These are phyloP conservation scores for Tragelaphus scriptus DNA, from an alignment of 2,113 vertebrate species.

Conservation along the genomic window DNA sequence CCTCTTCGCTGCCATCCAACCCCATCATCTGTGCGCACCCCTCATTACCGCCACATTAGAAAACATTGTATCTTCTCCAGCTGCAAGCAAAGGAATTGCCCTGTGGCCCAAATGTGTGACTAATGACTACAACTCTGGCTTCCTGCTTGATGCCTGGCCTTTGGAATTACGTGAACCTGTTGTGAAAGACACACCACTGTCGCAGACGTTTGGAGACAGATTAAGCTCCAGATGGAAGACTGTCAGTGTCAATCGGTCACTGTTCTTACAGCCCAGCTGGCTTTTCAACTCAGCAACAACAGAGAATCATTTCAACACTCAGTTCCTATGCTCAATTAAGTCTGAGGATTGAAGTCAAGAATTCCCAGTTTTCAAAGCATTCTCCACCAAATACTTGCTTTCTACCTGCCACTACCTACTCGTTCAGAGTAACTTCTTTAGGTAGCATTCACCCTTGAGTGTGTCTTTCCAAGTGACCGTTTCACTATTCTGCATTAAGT, in stretches of 20 bases:
- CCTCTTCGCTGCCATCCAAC: neutral
- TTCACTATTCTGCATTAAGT: neutral
- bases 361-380: neutral
- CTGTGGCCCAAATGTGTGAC: neutral
- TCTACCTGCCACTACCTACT: neutral
- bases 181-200: slow-evolving; percentile 1
- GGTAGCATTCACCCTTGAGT: neutral
- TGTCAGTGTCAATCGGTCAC: slow-evolving; percentile 15
- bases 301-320: neutral
- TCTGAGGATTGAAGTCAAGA: neutral
- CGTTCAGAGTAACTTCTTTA: neutral
- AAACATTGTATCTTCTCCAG: neutral
- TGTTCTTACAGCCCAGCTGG: neutral
- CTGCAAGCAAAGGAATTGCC: slow-evolving; percentile 12
- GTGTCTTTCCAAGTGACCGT: neutral
- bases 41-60: neutral
- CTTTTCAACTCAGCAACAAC: neutral
- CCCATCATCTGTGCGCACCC: neutral
- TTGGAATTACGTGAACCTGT: neutral
- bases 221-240: slow-evolving; percentile 36
- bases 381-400: neutral
- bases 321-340: neutral
- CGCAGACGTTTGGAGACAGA: neutral
- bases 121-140: neutral
- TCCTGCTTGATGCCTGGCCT: neutral